Evolutionary conservation across 2,888 invertebrate genomes (phyloP).

Genomic region (Automeris io): DNA sequence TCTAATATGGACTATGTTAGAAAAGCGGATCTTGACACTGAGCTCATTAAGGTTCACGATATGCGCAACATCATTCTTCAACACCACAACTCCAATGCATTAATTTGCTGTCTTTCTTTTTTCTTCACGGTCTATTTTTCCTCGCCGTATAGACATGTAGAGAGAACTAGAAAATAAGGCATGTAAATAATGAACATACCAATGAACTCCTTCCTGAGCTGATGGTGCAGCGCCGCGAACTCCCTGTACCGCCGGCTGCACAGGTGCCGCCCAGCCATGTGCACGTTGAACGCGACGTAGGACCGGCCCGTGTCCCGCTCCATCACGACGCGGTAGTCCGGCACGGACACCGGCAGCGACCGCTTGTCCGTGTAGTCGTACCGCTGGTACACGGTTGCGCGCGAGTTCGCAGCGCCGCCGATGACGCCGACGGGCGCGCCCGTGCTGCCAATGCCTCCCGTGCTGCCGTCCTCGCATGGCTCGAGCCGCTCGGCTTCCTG

Average conservation of each 20-base stretch:
- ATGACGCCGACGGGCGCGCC: slow-evolving; percentile 62
- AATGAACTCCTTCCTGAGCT: slow-evolving; percentile 94
- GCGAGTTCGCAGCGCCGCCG: slow-evolving; percentile 66
- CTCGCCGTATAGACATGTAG: neutral
- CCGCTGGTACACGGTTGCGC: slow-evolving; percentile 69
- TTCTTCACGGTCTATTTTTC: too few relatives aligned
- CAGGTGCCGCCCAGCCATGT: slow-evolving; percentile 98
- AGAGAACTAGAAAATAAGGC: neutral
- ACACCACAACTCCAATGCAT: too few relatives aligned
- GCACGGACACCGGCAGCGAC: slow-evolving; percentile 91
- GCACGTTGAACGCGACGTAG: slow-evolving; percentile 97
- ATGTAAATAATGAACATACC: slow-evolving; percentile 59
- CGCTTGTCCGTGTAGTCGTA: slow-evolving; percentile 98
- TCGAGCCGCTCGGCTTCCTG: slow-evolving; percentile 90
- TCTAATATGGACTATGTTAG: too few relatives aligned
- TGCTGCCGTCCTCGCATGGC: slow-evolving; percentile 89
- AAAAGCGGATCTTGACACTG: too few relatives aligned
- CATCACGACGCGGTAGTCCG: slow-evolving; percentile 93
- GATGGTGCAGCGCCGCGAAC: slow-evolving; percentile 92
- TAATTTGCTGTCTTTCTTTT: too few relatives aligned
- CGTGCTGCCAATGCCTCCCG: too few relatives aligned
- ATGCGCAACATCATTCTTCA: too few relatives aligned
- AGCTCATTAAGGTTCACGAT: too few relatives aligned
- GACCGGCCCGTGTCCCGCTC: slow-evolving; percentile 92
- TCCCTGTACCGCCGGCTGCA: slow-evolving; percentile 98